These are phyloP conservation scores for Anser cygnoides DNA, from an alignment of 2,113 vertebrate genomes.

Conservation along the genomic window DNA sequence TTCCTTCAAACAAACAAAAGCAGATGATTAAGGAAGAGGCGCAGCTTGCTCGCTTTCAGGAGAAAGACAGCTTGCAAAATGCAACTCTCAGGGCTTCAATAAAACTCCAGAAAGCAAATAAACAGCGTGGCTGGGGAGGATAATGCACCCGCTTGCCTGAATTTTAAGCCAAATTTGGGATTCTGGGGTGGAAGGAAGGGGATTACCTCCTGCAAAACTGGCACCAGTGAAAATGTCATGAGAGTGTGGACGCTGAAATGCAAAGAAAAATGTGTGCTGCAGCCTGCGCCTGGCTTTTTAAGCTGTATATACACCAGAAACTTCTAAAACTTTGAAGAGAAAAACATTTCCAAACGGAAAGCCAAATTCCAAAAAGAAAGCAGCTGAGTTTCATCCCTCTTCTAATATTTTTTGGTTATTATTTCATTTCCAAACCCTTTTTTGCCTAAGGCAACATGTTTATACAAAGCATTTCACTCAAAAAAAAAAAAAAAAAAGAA, in stretches of 20 bases:
- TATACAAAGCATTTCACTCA: background rate
- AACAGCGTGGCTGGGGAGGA: slow-evolving; percentile 35
- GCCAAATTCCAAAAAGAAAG: background rate
- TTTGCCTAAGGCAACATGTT: background rate
- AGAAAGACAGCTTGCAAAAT: slow-evolving; percentile 58
- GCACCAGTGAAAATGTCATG: background rate
- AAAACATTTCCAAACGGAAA: background rate
- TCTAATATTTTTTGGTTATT: background rate
- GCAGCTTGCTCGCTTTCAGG: slow-evolving; percentile 49
- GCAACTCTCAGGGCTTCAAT: slow-evolving; percentile 43
- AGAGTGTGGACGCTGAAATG: background rate
- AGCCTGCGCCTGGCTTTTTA: background rate
- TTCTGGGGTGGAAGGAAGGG: background rate
- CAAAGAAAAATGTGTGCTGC: background rate
- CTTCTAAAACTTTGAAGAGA: background rate
- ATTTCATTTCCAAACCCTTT: background rate
- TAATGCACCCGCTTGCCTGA: background rate
- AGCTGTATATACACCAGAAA: background rate
- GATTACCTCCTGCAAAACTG: slow-evolving; percentile 27
- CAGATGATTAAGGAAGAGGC: slow-evolving; percentile 61
- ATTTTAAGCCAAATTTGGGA: background rate
- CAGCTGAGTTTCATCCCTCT: background rate
- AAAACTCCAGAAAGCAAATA: slow-evolving; percentile 60
- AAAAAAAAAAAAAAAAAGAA: background rate
- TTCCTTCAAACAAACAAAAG: slow-evolving; percentile 61